Percentiles rank a stretch among this genome's conserved stretches.
Evolutionary conservation across 2,888 invertebrate genomes (phyloP).

Genomic region (Allacma fusca): DNA sequence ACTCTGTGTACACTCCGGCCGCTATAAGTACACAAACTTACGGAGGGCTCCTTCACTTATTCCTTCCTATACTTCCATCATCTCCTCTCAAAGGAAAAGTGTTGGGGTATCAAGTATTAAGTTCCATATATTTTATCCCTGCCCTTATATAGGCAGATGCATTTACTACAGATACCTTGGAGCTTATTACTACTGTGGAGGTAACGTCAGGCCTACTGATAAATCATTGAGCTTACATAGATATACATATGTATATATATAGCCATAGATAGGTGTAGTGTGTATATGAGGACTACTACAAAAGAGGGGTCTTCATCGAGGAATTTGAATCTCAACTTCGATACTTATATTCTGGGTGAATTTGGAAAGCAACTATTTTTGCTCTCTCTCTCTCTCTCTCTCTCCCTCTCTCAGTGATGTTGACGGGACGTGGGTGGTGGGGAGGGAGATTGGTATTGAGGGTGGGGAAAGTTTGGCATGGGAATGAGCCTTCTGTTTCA

Average conservation of each 20-base stretch:
- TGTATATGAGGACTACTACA: too few species aligned
- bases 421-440: too few species aligned
- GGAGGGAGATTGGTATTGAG: neutral
- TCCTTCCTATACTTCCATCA: neutral
- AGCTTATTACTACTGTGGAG: too few species aligned
- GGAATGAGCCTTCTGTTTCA: slow-evolving; percentile 2
- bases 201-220: too few species aligned
- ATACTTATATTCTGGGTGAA: neutral
- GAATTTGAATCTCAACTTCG: slow-evolving; percentile 3
- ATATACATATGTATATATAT: too few species aligned
- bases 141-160: too few species aligned
- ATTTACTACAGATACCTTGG: neutral
- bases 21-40: neutral
- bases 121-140: too few species aligned
- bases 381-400: too few species aligned
- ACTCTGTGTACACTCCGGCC: neutral
- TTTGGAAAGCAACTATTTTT: neutral
- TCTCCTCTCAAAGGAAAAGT: neutral
- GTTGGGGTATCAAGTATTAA: neutral
- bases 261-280: too few species aligned
- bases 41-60: neutral
- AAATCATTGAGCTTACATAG: too few species aligned
- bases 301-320: neutral
- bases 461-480: neutral
- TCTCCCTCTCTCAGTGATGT: too few species aligned